phyloP scores from a whole-genome alignment of 1,140 invertebrate species.

The Orchestia grillus region DNA sequence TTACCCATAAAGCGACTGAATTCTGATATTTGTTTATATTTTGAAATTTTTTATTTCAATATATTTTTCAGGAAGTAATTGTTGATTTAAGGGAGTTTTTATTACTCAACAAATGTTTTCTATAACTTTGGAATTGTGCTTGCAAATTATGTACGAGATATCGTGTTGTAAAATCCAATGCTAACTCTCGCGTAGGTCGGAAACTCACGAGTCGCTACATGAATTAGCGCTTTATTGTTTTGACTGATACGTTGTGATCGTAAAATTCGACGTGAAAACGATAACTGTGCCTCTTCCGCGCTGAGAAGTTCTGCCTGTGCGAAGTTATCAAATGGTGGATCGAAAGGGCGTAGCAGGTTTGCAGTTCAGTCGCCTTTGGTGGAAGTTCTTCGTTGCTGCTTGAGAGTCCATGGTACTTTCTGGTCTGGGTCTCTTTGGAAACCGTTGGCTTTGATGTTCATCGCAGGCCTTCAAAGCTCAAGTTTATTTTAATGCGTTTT shows the following conservation, averaged over 20 bases:
- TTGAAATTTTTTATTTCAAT: background rate
- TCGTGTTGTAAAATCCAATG: background rate
- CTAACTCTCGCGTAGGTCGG: background rate
- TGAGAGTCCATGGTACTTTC: background rate
- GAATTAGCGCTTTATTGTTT: background rate
- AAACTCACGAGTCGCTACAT: background rate
- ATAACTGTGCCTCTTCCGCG: background rate
- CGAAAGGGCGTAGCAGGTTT: constrained; percentile 28
- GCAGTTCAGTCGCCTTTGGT: constrained; percentile 33
- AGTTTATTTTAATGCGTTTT: background rate
- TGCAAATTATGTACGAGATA: background rate
- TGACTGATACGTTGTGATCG: background rate
- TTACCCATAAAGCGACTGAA: background rate
- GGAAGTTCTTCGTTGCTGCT: constrained; percentile 26
- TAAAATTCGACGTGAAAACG: constrained; percentile 1
- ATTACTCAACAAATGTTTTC: background rate
- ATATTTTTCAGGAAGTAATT: background rate
- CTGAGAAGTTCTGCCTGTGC: background rate
- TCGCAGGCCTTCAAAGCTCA: constrained; percentile 9
- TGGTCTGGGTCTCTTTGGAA: background rate
- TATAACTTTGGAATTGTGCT: background rate
- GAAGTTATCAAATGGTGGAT: constrained; percentile 12
- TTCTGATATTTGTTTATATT: background rate
- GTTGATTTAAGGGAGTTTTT: background rate
- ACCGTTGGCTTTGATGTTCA: constrained; percentile 1